Evolutionary conservation across 2,888 invertebrate species (phyloP).

Genomic region (Plagodis dolabraria): DNA sequence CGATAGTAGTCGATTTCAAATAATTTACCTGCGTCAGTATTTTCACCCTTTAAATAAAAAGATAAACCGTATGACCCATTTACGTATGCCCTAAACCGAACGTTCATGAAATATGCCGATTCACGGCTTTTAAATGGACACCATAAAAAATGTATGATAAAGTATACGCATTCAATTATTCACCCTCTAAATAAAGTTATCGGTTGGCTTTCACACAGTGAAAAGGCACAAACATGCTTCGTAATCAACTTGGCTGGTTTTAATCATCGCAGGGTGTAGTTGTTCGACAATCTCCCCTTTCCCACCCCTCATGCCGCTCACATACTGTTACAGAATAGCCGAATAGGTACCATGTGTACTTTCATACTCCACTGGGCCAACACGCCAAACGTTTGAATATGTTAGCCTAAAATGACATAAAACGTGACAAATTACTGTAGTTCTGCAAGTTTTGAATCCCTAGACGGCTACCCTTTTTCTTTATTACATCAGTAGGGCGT

Average conservation of each 20-base stretch:
- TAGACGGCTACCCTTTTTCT: slow-evolving; percentile 29
- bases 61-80: slow-evolving; percentile 21
- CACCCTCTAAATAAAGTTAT: slow-evolving; percentile 56
- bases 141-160: slow-evolving; percentile 30
- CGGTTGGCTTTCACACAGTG: slow-evolving; percentile 52
- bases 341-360: slow-evolving; percentile 22
- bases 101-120: slow-evolving; percentile 28
- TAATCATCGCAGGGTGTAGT: slow-evolving; percentile 65
- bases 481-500: slow-evolving; percentile 15
- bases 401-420: slow-evolving; percentile 34
- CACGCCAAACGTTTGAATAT: slow-evolving; percentile 30
- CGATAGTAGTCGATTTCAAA: slow-evolving; percentile 20
- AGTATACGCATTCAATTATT: slow-evolving; percentile 33
- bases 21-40: slow-evolving; percentile 14
- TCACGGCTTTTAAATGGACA: slow-evolving; percentile 26
- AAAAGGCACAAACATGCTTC: slow-evolving; percentile 64
- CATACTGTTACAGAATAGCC: slow-evolving; percentile 18
- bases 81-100: slow-evolving; percentile 10
- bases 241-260: slow-evolving; percentile 73
- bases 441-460: slow-evolving; percentile 38
- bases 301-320: slow-evolving; percentile 26
- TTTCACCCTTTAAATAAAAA: slow-evolving; percentile 23
- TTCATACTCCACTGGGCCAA: slow-evolving; percentile 22
- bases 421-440: slow-evolving; percentile 39
- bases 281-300: slow-evolving; percentile 44